These are phyloP conservation scores for Siderastrea radians DNA, from an alignment of 92 coral and sea anemone genomes.

Conservation along the genomic window DNA sequence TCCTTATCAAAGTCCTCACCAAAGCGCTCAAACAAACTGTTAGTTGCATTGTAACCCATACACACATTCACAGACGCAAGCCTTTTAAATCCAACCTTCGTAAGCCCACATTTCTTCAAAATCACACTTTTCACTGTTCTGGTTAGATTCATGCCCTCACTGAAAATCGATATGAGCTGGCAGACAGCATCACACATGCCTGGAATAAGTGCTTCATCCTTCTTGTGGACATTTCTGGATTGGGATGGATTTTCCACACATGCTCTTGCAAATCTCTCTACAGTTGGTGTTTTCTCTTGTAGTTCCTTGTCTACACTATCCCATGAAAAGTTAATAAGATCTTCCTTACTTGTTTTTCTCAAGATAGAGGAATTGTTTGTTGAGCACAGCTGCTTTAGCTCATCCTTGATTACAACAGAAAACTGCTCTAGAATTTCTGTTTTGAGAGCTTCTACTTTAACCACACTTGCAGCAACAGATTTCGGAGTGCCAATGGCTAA, in stretches of 20 bases:
- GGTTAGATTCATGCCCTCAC: background rate
- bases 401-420: too few relatives aligned
- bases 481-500: too few relatives aligned
- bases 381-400: too few relatives aligned
- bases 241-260: conserved; percentile 66
- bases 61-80: conserved; percentile 34
- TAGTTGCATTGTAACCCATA: conserved; percentile 42
- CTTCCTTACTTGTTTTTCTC: conserved; percentile 35
- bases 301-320: conserved; percentile 29
- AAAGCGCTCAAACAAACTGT: conserved; percentile 17
- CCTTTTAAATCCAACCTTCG: conserved; percentile 21
- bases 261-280: conserved; percentile 14
- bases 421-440: too few relatives aligned
- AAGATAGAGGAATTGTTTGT: background rate
- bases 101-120: conserved; percentile 43
- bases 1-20: conserved; percentile 44
- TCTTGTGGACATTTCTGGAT: conserved; percentile 50
- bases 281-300: conserved; percentile 26
- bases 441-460: too few relatives aligned
- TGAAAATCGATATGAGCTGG: conserved; percentile 41
- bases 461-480: too few relatives aligned
- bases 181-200: conserved; percentile 48
- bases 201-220: conserved; percentile 24
- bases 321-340: conserved; percentile 37
- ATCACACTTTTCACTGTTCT: conserved; percentile 24